A percentile compares a stretch with the other conserved stretches of the same genome.
These are phyloP conservation scores for Aethina tumida DNA, from an alignment of 1,140 invertebrate genomes.

Conservation along the genomic window DNA sequence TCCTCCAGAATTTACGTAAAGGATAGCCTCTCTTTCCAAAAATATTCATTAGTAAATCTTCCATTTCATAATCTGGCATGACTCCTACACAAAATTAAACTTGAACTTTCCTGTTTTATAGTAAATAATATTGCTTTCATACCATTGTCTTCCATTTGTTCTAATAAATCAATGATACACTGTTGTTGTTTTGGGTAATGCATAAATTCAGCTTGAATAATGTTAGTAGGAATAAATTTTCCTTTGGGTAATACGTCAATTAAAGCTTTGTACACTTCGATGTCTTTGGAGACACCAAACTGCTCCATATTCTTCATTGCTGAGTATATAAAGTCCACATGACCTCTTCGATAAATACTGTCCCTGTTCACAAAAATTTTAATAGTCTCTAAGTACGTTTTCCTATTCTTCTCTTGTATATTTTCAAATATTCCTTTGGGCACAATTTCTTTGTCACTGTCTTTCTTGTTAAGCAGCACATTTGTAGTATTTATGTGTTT, in stretches of 20 bases:
- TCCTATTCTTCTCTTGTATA: conserved; percentile 55
- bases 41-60: conserved; percentile 66
- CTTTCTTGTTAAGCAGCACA: too few species aligned
- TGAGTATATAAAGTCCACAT: conserved; percentile 89
- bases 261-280: conserved; percentile 84
- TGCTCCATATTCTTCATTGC: conserved; percentile 82
- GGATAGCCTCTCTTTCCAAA: conserved; percentile 76
- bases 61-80: conserved; percentile 82
- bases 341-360: conserved; percentile 54
- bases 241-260: conserved; percentile 90
- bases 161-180: conserved; percentile 75
- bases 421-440: conserved; percentile 38
- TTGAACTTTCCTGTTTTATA: too few species aligned
- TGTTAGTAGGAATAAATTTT: conserved; percentile 70
- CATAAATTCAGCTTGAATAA: conserved; percentile 77
- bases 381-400: conserved; percentile 63
- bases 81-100: too few species aligned
- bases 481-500: too few species aligned
- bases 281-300: conserved; percentile 82
- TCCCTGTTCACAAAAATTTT: conserved; percentile 55
- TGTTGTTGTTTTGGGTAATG: conserved; percentile 94
- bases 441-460: conserved; percentile 7
- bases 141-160: conserved; percentile 84
- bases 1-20: conserved; percentile 74
- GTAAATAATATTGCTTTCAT: too few species aligned